These are phyloP conservation scores for Cyphomyrus discorhynchus DNA, from an alignment of 2,113 vertebrate species.

Conservation along the genomic window DNA sequence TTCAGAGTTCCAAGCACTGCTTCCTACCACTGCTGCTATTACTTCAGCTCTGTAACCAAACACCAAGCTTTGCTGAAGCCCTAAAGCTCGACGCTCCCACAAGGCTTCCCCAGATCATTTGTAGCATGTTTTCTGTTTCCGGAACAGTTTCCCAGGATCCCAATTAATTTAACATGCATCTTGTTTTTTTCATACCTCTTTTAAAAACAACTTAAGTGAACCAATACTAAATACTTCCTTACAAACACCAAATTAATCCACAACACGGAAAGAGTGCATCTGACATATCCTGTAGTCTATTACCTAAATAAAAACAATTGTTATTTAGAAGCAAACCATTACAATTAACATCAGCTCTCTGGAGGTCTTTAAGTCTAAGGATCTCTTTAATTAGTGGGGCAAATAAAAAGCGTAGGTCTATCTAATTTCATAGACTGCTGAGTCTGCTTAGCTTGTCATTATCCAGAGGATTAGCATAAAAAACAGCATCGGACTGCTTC, in stretches of 20 bases:
- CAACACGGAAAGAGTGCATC: neutral
- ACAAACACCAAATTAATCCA: neutral
- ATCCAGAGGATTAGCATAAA: conserved; percentile 28
- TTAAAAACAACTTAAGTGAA: conserved; percentile 54
- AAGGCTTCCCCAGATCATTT: conserved; percentile 23
- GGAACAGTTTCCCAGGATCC: conserved; percentile 27
- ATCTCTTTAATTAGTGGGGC: conserved; percentile 13
- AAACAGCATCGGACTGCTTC: conserved; percentile 20
- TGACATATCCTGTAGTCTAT: neutral
- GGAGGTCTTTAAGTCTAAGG: neutral
- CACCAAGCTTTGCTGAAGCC: conserved; percentile 7
- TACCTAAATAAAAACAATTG: neutral
- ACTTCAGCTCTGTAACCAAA: neutral
- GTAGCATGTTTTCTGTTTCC: conserved; percentile 48
- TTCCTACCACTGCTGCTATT: neutral
- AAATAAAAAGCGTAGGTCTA: conserved; percentile 23
- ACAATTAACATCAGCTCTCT: neutral
- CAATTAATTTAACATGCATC: conserved; percentile 57
- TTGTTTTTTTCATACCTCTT: conserved; percentile 37
- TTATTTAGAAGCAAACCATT: neutral
- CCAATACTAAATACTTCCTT: conserved; percentile 11
- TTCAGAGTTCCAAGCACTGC: neutral
- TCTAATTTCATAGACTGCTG: conserved; percentile 54
- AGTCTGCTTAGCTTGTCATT: conserved; percentile 30
- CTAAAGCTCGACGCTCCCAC: conserved; percentile 36